A percentile compares a stretch with the other conserved stretches of the same genome.
Conservation (phyloP, 2,113 vertebrate genomes). For the Gasterosteus aculeatus region DNA sequence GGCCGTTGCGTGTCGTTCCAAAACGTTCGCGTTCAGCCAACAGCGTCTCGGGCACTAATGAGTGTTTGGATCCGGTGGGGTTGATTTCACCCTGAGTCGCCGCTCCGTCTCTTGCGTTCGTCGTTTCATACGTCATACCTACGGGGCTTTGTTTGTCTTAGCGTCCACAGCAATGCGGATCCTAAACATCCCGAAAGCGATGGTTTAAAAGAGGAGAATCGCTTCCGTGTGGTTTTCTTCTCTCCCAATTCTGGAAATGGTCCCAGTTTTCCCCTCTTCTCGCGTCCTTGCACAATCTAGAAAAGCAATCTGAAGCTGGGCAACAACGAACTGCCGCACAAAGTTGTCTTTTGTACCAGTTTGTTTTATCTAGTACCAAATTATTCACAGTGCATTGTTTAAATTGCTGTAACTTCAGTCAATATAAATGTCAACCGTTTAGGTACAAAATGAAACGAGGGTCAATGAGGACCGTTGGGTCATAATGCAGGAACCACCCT, state of each 20-base stretch:
- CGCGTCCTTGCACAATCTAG: background rate
- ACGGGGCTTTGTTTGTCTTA: conserved; percentile 14
- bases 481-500: background rate
- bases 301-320: too few species aligned
- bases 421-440: background rate
- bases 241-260: conserved; percentile 8
- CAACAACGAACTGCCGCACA: background rate
- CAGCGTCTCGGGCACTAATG: conserved; percentile 5
- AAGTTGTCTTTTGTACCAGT: background rate
- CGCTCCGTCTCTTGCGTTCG: background rate
- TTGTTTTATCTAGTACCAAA: background rate
- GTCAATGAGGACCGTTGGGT: background rate
- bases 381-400: background rate
- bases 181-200: conserved; percentile 16
- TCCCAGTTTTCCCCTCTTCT: background rate
- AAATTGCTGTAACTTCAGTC: background rate
- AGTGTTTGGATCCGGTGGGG: background rate
- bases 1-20: conserved; percentile 5
- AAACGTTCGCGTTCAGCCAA: conserved; percentile 1
- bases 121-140: background rate
- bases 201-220: conserved; percentile 25
- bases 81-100: conserved; percentile 4
- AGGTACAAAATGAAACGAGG: background rate
- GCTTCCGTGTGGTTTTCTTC: conserved; percentile 21
- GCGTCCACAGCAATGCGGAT: background rate